These are phyloP conservation scores for Oreotragus oreotragus DNA, from an alignment of 2,113 vertebrate species.

Conservation along the genomic window DNA sequence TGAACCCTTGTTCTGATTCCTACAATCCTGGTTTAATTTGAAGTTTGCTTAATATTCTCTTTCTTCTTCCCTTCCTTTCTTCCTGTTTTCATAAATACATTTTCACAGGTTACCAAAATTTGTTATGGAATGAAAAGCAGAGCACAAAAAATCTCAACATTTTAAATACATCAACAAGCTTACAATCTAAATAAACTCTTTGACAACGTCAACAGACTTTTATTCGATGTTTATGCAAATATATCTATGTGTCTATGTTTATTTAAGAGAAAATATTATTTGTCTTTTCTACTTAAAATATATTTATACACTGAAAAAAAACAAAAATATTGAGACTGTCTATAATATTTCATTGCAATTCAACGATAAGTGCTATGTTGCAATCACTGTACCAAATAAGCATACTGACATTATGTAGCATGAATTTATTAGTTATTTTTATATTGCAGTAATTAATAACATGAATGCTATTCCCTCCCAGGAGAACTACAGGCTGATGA, in stretches of 20 bases:
- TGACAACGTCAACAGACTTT: neutral
- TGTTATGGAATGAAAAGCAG: neutral
- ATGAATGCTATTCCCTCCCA: neutral
- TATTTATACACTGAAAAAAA: neutral
- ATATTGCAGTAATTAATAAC: neutral
- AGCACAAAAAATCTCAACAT: neutral
- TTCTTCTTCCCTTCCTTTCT: neutral
- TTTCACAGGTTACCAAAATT: neutral
- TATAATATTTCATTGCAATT: neutral
- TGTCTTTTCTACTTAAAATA: neutral
- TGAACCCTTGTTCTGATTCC: neutral
- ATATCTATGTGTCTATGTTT: neutral
- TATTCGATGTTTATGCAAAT: neutral
- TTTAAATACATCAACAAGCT: slow-evolving; percentile 10
- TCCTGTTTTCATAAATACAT: neutral
- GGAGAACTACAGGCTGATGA: neutral
- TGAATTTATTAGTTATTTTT: neutral
- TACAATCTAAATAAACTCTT: neutral
- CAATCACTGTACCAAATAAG: neutral
- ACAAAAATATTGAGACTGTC: neutral
- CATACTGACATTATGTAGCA: neutral
- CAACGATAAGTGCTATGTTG: neutral
- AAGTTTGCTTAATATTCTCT: neutral
- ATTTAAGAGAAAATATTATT: neutral
- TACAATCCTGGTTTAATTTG: neutral